These are phyloP conservation scores for Archegozetes longisetosus DNA, from an alignment of 1,140 invertebrate species.

Conservation along the genomic window DNA sequence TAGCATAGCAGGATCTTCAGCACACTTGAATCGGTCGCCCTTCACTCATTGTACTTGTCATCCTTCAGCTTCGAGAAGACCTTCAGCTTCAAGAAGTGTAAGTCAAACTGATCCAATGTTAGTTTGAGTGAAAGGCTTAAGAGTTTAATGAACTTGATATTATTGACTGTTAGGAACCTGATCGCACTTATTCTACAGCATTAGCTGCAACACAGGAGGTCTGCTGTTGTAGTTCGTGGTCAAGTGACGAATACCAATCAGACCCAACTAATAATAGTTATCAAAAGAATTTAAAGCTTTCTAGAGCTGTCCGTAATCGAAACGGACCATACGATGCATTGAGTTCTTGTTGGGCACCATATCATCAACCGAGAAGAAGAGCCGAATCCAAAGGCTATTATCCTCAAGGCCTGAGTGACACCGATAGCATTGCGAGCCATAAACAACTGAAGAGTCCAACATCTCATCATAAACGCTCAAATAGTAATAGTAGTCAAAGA, in stretches of 20 bases:
- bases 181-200: neutral
- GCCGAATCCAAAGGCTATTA: neutral
- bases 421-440: neutral
- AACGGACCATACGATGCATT: neutral
- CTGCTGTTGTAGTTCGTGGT: neutral
- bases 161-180: neutral
- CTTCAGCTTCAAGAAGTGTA: neutral
- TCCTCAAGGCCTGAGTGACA: neutral
- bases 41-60: neutral
- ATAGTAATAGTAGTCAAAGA: slow-evolving; percentile 25
- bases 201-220: neutral
- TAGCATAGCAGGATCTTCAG: neutral
- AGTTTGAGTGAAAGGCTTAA: too few relatives aligned
- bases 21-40: neutral
- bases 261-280: neutral
- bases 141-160: too few relatives aligned
- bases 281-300: too few relatives aligned
- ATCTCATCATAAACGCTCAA: too few relatives aligned
- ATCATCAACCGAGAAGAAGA: neutral
- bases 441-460: neutral
- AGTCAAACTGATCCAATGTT: too few relatives aligned
- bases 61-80: neutral
- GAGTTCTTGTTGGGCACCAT: neutral
- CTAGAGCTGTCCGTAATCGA: neutral
- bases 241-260: neutral